These are phyloP conservation scores for Drosophila pseudoobscura DNA, from an alignment of 1,140 invertebrate species.

Conservation along the genomic window DNA sequence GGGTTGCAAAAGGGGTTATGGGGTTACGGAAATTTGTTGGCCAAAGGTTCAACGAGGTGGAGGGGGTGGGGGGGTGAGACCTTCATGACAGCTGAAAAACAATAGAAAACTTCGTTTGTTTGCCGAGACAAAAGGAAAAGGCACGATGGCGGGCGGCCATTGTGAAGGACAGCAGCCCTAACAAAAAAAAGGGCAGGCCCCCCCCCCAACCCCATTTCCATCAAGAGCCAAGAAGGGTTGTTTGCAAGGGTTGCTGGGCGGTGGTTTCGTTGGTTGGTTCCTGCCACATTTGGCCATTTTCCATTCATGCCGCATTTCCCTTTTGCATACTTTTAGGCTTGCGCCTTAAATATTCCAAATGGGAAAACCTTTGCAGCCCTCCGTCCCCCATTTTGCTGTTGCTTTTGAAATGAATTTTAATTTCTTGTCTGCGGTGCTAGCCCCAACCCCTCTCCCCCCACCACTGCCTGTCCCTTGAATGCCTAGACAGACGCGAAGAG, in stretches of 20 bases:
- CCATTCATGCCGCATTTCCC: conserved; percentile 13
- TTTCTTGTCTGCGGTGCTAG: conserved; percentile 74
- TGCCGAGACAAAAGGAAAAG: conserved; percentile 60
- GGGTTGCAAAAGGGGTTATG: conserved; percentile 37
- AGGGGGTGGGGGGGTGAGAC: conserved; percentile 6
- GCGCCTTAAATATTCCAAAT: conserved; percentile 76
- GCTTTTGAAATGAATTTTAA: conserved; percentile 81
- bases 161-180: conserved; percentile 52
- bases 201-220: too few relatives aligned
- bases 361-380: conserved; percentile 21
- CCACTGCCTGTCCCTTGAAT: neutral
- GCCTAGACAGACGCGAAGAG: conserved; percentile 30
- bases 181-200: conserved; percentile 46
- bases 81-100: conserved; percentile 63
- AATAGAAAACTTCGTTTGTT: conserved; percentile 65
- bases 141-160: conserved; percentile 57
- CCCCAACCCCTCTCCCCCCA: neutral
- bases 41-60: conserved; percentile 57
- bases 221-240: conserved; percentile 44
- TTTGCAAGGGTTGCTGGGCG: conserved; percentile 51
- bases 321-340: conserved; percentile 78
- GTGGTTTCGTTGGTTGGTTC: too few relatives aligned
- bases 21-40: conserved; percentile 73
- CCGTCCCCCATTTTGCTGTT: conserved; percentile 4
- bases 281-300: conserved; percentile 2